Conservation (phyloP, 2,797 vertebrate species). For the Cheracebus regulus region DNA sequence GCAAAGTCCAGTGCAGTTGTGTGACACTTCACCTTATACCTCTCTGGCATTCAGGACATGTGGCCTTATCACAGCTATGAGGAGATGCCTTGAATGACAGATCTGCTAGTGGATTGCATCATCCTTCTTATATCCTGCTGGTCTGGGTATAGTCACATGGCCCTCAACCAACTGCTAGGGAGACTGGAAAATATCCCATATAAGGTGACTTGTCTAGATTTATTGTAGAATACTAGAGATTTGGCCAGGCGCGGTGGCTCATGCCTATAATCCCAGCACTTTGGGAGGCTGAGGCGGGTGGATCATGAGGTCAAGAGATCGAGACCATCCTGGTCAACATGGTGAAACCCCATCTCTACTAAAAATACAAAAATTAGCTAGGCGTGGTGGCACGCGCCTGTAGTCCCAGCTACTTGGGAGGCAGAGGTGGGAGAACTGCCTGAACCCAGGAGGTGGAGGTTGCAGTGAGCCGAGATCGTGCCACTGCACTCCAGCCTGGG, state of each 20-base stretch:
- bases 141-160: not conserved
- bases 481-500: no score
- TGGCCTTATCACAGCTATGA: not conserved
- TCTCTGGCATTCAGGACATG: not conserved
- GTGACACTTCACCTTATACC: not conserved
- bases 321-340: no score
- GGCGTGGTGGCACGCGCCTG: no score
- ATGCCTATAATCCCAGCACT: no score
- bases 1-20: not conserved
- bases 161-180: not conserved
- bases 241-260: not conserved
- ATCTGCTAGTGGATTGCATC: not conserved
- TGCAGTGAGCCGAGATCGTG: no score
- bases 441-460: no score
- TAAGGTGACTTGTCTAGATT: not conserved
- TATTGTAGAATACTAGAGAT: not conserved
- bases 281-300: no score
- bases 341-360: no score
- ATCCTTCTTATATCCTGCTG: not conserved
- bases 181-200: conserved; percentile 1
- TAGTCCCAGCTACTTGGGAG: no score
- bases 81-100: not conserved
- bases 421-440: no score
- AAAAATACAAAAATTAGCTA: no score
- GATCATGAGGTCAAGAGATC: no score